These are phyloP conservation scores for Dryococelus australis DNA, from an alignment of 2,888 invertebrate species.

Conservation along the genomic window DNA sequence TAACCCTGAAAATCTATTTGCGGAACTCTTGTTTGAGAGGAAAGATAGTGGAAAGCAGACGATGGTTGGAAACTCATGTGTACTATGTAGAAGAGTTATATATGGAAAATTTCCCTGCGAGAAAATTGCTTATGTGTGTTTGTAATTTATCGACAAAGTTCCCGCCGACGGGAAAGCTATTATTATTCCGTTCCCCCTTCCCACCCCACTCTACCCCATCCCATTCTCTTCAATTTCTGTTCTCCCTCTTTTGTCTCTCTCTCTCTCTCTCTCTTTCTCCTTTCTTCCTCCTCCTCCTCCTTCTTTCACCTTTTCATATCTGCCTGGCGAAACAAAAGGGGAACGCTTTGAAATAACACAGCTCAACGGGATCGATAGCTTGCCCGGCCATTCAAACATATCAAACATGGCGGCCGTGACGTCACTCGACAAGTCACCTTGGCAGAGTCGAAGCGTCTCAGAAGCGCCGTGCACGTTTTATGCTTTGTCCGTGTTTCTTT, in stretches of 20 bases:
- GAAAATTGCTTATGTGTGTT: conserved; percentile 46
- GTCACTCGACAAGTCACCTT: background rate
- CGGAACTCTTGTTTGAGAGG: conserved; percentile 9
- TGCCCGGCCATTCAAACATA: conserved; percentile 36
- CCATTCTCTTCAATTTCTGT: conserved; percentile 37
- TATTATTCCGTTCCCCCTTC: conserved; percentile 40
- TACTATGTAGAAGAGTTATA: conserved; percentile 32
- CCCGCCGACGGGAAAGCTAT: conserved; percentile 43
- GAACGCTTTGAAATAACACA: conserved; percentile 44
- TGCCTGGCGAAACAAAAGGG: conserved; percentile 45
- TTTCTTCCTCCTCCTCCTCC: conserved; percentile 34
- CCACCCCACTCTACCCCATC: conserved; percentile 23
- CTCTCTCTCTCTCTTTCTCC: background rate
- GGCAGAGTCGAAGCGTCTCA: background rate
- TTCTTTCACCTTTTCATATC: conserved; percentile 37
- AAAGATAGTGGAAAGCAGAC: conserved; percentile 16
- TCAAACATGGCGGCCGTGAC: conserved; percentile 37
- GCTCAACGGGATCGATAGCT: conserved; percentile 38
- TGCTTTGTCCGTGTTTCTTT: background rate
- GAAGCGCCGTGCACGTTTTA: background rate
- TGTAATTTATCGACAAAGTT: conserved; percentile 46
- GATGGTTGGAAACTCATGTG: background rate
- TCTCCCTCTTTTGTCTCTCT: conserved; percentile 29
- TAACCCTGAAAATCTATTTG: conserved; percentile 16
- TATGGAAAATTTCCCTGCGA: conserved; percentile 41